Conservation (phyloP, 2,113 vertebrate genomes). For the Grus americana region DNA sequence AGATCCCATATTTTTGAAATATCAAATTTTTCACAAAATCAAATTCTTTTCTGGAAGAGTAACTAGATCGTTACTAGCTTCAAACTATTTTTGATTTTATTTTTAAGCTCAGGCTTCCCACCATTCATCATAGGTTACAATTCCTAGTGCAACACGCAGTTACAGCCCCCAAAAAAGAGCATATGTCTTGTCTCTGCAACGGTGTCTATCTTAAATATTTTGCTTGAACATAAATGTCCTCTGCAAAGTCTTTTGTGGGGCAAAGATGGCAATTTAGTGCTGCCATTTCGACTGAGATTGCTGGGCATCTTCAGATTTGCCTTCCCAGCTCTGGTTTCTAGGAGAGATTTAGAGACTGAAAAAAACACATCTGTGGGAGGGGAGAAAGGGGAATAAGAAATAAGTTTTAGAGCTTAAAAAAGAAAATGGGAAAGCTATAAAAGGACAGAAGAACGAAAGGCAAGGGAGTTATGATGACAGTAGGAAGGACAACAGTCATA, state of each 20-base stretch:
- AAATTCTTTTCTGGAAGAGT: background rate
- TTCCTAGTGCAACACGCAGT: background rate
- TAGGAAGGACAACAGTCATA: background rate
- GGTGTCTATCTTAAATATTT: background rate
- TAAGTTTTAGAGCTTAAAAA: background rate
- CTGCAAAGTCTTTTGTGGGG: background rate
- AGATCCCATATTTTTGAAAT: background rate
- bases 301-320: background rate
- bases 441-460: background rate
- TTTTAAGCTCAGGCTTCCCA: background rate
- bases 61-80: background rate
- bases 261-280: background rate
- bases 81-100: background rate
- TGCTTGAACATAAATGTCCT: background rate
- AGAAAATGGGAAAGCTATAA: background rate
- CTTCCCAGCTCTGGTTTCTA: background rate
- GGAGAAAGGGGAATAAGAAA: background rate
- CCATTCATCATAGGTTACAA: background rate
- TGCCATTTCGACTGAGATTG: background rate
- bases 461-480: background rate
- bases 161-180: background rate
- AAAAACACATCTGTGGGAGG: background rate
- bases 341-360: background rate
- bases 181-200: background rate
- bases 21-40: background rate